These are phyloP conservation scores for Diachasma alloeum DNA, from an alignment of 1,140 invertebrate species.

Conservation along the genomic window DNA sequence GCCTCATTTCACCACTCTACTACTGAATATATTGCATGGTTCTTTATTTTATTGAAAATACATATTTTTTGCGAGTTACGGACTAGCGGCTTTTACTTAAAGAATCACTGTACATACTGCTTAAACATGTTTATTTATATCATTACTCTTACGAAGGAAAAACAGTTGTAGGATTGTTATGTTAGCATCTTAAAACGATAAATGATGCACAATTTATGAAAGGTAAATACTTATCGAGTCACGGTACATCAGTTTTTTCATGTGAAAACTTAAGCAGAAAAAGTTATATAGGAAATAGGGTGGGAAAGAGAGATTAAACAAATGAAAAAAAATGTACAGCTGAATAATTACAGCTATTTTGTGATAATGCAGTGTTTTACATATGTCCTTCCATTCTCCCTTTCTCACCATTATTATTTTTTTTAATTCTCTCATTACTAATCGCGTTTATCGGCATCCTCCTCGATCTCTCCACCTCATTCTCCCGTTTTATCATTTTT, in stretches of 20 bases:
- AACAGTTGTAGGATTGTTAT: constrained; percentile 54
- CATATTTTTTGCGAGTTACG: constrained; percentile 7
- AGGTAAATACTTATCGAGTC: constrained; percentile 28
- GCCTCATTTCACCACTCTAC: neutral
- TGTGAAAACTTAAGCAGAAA: constrained; percentile 18
- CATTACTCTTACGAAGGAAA: constrained; percentile 55
- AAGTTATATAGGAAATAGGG: constrained; percentile 19
- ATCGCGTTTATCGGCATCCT: constrained; percentile 17
- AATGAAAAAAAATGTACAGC: constrained; percentile 29
- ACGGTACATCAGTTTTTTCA: constrained; percentile 8
- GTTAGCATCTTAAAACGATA: constrained; percentile 45
- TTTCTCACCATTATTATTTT: constrained; percentile 33
- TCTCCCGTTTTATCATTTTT: constrained; percentile 30
- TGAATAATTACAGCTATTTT: constrained; percentile 51
- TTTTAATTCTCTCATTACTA: constrained; percentile 33
- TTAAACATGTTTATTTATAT: constrained; percentile 64
- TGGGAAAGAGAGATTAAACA: constrained; percentile 18
- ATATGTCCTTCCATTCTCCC: constrained; percentile 38
- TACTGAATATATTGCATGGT: neutral
- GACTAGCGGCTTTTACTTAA: constrained; percentile 64
- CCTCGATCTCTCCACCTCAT: constrained; percentile 18
- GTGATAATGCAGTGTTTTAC: constrained; percentile 57
- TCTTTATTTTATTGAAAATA: neutral
- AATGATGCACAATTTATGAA: constrained; percentile 33
- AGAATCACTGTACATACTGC: constrained; percentile 58